These are phyloP conservation scores for Accipiter cooperii DNA, from an alignment of 2,113 vertebrate species.

Conservation along the genomic window DNA sequence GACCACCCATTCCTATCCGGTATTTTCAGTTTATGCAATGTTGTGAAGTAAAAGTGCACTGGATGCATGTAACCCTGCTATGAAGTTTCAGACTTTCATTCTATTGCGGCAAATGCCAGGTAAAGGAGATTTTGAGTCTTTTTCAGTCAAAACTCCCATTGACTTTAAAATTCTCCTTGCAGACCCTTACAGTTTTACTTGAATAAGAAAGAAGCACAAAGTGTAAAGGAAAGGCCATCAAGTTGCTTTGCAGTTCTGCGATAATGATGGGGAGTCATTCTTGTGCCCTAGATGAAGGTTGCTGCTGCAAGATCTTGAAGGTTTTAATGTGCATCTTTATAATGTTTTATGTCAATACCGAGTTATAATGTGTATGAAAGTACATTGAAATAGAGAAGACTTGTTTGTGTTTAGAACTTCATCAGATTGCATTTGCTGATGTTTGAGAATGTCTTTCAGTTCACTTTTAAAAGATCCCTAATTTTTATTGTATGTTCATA, in stretches of 20 bases:
- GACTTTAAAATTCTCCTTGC: neutral
- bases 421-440: neutral
- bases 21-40: neutral
- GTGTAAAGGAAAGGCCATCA: neutral
- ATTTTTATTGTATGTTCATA: neutral
- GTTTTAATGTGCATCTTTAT: neutral
- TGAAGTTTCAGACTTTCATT: neutral
- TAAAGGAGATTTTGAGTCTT: neutral
- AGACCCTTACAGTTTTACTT: neutral
- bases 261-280: neutral
- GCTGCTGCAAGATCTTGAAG: neutral
- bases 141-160: neutral
- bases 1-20: neutral
- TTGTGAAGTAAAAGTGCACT: neutral
- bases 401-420: neutral
- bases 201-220: neutral
- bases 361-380: neutral
- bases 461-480: neutral
- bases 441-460: neutral
- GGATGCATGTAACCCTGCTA: neutral
- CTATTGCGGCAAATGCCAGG: neutral
- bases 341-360: neutral
- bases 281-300: neutral
- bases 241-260: neutral
- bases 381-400: neutral